These are phyloP conservation scores for Zaprionus gabonicus DNA, from an alignment of 1,140 invertebrate genomes.

Conservation along the genomic window DNA sequence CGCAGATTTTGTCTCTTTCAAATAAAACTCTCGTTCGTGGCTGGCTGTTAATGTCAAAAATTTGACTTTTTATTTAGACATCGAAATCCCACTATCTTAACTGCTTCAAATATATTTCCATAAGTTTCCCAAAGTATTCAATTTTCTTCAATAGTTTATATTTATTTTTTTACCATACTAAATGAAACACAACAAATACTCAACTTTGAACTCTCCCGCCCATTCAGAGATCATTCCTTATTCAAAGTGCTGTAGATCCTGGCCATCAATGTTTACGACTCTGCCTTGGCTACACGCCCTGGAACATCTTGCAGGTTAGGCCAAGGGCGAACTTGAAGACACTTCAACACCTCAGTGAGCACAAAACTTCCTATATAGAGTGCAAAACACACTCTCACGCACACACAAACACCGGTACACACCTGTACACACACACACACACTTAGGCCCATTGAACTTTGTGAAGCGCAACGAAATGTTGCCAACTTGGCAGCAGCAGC, in stretches of 20 bases:
- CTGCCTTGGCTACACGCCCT: background rate
- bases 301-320: slow-evolving; percentile 5
- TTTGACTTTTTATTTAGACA: too few relatives aligned
- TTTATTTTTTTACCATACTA: background rate
- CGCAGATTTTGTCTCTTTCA: too few relatives aligned
- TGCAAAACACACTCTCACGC: slow-evolving; percentile 8
- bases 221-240: background rate
- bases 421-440: slow-evolving; percentile 28
- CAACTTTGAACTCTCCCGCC: background rate
- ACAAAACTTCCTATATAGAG: slow-evolving; percentile 42
- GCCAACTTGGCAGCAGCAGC: slow-evolving; percentile 57
- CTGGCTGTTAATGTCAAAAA: too few relatives aligned
- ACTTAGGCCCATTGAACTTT: slow-evolving; percentile 73
- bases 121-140: background rate
- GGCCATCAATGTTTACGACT: background rate
- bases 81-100: too few relatives aligned
- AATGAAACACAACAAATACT: background rate
- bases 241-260: slow-evolving; percentile 6
- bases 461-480: slow-evolving; percentile 79
- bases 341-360: slow-evolving; percentile 60
- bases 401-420: slow-evolving; percentile 18
- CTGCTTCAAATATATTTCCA: background rate
- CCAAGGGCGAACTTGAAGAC: slow-evolving; percentile 49
- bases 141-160: background rate
- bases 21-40: too few relatives aligned